A percentile compares a stretch with the other conserved stretches of the same genome.
Conservation (phyloP, 2,888 invertebrate species). For the Notodonta dromedarius region DNA sequence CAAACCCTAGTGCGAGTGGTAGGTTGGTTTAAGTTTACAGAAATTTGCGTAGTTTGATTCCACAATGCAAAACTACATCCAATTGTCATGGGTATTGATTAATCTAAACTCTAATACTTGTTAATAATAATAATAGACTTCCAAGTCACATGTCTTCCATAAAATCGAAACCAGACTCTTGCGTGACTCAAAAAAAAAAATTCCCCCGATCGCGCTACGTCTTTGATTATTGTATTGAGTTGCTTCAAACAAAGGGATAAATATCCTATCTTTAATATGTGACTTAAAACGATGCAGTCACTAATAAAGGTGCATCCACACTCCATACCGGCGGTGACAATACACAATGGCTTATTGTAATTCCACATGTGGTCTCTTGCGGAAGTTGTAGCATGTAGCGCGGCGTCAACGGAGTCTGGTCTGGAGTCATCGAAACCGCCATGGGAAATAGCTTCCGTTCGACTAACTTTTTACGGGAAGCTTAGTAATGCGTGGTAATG, state of each 20-base stretch:
- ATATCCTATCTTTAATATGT: conserved; percentile 28
- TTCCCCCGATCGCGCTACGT: neutral
- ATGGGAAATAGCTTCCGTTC: conserved; percentile 35
- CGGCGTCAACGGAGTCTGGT: conserved; percentile 36
- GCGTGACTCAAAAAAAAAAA: neutral
- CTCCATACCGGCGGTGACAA: conserved; percentile 34
- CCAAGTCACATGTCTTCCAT: neutral
- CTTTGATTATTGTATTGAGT: neutral
- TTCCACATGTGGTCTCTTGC: conserved; percentile 58
- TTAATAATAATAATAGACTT: no score
- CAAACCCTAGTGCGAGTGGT: no score
- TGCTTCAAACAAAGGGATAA: conserved; percentile 21
- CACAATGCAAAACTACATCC: no score
- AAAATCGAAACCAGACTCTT: neutral
- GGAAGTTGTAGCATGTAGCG: conserved; percentile 67
- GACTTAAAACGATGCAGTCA: conserved; percentile 15
- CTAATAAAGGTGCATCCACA: conserved; percentile 41
- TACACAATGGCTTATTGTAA: conserved; percentile 66
- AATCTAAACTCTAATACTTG: no score
- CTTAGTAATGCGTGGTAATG: conserved; percentile 1
- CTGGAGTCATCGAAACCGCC: conserved; percentile 21
- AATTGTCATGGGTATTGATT: no score
- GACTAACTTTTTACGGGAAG: conserved; percentile 5
- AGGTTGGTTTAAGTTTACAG: no score
- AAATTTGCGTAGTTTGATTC: no score